phyloP scores from a whole-genome alignment of 2,113 vertebrate genomes.

The Aptenodytes patagonicus region DNA sequence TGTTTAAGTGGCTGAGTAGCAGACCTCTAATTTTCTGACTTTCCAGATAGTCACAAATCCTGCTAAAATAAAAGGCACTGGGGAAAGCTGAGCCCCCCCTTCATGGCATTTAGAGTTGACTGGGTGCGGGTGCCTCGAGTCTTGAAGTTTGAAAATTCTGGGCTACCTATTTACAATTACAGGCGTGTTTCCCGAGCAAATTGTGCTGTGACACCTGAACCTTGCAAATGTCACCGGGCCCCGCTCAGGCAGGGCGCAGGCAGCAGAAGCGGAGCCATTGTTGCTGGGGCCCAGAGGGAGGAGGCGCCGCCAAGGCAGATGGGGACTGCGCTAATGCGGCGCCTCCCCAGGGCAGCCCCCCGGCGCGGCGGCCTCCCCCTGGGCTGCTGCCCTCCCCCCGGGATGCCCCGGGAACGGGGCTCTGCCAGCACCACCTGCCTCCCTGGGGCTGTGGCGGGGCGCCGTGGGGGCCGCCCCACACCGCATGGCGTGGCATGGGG shows the following conservation, averaged over 20 bases:
- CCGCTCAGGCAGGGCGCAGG: neutral
- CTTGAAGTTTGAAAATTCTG: neutral
- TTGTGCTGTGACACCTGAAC: neutral
- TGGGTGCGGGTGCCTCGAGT: neutral
- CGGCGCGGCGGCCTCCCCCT: neutral
- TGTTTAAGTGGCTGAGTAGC: neutral
- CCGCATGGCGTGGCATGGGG: accelerated
- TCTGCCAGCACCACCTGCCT: slow-evolving; percentile 15
- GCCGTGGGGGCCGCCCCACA: neutral
- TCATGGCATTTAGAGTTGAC: neutral
- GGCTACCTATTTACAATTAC: neutral
- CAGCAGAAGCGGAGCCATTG: slow-evolving; percentile 39
- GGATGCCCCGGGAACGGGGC: neutral
- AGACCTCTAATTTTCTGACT: neutral
- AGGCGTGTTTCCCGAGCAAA: neutral
- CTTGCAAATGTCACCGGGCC: neutral
- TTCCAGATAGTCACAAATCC: neutral
- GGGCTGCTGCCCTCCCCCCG: neutral
- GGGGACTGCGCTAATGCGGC: slow-evolving; percentile 30
- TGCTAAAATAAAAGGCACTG: neutral
- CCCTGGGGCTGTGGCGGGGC: neutral
- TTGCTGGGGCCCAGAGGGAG: slow-evolving; percentile 11
- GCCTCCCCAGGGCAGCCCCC: slow-evolving; percentile 24
- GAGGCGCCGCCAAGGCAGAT: slow-evolving; percentile 33
- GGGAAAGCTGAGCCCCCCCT: neutral